phyloP scores from a whole-genome alignment of 2,888 invertebrate species.

The Acrobasis consociella region DNA sequence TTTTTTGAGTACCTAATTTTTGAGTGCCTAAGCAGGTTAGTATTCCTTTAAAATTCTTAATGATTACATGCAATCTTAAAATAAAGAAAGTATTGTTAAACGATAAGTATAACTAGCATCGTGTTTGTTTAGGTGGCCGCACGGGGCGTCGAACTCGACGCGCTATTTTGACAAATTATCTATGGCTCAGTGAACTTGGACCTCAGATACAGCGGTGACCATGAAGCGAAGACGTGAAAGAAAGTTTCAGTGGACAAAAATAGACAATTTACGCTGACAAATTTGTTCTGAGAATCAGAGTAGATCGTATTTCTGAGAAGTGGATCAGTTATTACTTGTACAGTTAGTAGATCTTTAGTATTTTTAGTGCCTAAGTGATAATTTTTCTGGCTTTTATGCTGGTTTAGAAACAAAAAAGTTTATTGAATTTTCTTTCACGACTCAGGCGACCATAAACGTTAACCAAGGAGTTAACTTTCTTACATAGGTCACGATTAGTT shows the following conservation, averaged over 20 bases:
- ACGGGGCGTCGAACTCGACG: slow-evolving; percentile 20
- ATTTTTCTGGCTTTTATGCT: too few species aligned
- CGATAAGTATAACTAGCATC: not conserved
- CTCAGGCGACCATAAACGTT: too few species aligned
- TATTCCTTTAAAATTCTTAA: not conserved
- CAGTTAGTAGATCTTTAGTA: too few species aligned
- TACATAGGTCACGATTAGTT: too few species aligned
- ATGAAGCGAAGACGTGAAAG: slow-evolving; percentile 20
- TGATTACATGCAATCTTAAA: not conserved
- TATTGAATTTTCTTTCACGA: too few species aligned
- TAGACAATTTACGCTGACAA: not conserved
- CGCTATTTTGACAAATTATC: slow-evolving; percentile 25
- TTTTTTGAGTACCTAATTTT: too few species aligned
- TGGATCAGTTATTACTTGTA: too few species aligned
- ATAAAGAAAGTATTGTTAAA: slow-evolving; percentile 1
- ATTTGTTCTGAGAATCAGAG: not conserved
- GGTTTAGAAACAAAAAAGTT: too few species aligned
- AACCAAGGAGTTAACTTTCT: too few species aligned
- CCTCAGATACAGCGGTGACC: slow-evolving; percentile 10
- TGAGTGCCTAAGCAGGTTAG: too few species aligned
- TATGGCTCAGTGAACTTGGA: slow-evolving; percentile 22
- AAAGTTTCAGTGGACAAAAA: slow-evolving; percentile 19
- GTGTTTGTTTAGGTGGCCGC: slow-evolving; percentile 17
- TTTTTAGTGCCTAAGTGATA: too few species aligned
- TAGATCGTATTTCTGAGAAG: too few species aligned